Evolutionary conservation across 1,140 invertebrate genomes (phyloP), one percentile per base, ranked within the genome.

Genomic region (Anastrepha ludens): DNA sequence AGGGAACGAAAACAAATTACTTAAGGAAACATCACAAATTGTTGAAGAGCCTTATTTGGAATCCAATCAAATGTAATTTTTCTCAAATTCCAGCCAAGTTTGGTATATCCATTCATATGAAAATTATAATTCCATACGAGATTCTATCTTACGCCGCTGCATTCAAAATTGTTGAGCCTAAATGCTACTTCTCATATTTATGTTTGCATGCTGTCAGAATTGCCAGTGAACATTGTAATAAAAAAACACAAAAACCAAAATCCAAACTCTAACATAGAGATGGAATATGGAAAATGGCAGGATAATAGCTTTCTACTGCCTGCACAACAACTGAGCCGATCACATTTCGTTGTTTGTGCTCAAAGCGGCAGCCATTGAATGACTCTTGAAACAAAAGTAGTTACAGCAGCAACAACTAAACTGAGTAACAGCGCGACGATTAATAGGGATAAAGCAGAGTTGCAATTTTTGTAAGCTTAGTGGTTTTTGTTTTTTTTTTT

Each of bases 301-400:
- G 15, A 13, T 70, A 41, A 70, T 70, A 70, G 67, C 9, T 70
- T 70, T 67, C 44, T 70, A 39, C 11, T 70, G 67, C 67, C 15
- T 44, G 15, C 9, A 39, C 41, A 70, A 70, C 41, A 17, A 70
- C 1, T 41, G 11, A 20, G 13, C 15, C 9, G 41, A 17, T 47
- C 65, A 41, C 65, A 29, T 70, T 13, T 62, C 60, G 50, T 55
- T 55, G 50, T 55, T 9, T 7, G 50, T 29, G 29, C 29, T 29
- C 29, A 29, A 29, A 29, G 1, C 29, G 29, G 29, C 29, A 29
- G 29, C 29, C 29, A 29, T 29, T 29, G 29, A 29, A 29, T 29
- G 29, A 29, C 29, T 55, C 50, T 55, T 9, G 9, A 55, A 55
- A 55, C 9, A 9, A 55, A 9, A 9, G 1, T 55, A 55, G 50